A percentile compares a stretch with the other conserved stretches of the same genome.
Conservation (phyloP, 2,888 invertebrate genomes). For the Athetis lepigone region DNA sequence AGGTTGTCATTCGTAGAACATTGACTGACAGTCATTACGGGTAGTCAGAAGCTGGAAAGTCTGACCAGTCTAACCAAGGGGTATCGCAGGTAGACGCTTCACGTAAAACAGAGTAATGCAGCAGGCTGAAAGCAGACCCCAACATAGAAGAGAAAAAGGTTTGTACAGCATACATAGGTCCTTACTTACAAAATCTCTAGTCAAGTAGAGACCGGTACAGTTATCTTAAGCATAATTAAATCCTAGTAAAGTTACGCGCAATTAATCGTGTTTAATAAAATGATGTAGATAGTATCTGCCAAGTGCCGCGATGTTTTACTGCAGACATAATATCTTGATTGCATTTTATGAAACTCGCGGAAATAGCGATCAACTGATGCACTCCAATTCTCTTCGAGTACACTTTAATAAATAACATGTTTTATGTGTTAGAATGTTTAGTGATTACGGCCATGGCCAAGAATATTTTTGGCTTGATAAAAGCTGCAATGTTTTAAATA, state of each 20-base stretch:
- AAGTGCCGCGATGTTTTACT: neutral
- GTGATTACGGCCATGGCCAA: neutral
- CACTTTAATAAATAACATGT: constrained; percentile 19
- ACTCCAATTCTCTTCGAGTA: constrained; percentile 40
- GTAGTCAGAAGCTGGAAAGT: no score
- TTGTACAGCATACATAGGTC: no score
- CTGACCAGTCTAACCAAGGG: no score
- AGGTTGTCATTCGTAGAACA: no score
- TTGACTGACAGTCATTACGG: no score
- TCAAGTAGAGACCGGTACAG: no score
- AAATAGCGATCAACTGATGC: constrained; percentile 20
- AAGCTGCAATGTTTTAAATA: no score
- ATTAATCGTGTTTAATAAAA: neutral
- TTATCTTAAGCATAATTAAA: neutral
- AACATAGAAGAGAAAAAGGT: no score
- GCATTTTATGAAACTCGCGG: constrained; percentile 24
- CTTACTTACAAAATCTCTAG: no score
- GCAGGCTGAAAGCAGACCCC: no score
- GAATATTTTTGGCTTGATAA: neutral
- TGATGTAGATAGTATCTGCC: neutral
- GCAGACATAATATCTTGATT: constrained; percentile 16
- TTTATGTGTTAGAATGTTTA: constrained; percentile 14
- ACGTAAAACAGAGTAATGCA: no score
- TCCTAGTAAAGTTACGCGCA: neutral
- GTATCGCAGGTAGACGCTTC: no score